Evolutionary conservation across 92 coral and sea anemone genomes (phyloP).

Genomic region (Palythoa grandis): DNA sequence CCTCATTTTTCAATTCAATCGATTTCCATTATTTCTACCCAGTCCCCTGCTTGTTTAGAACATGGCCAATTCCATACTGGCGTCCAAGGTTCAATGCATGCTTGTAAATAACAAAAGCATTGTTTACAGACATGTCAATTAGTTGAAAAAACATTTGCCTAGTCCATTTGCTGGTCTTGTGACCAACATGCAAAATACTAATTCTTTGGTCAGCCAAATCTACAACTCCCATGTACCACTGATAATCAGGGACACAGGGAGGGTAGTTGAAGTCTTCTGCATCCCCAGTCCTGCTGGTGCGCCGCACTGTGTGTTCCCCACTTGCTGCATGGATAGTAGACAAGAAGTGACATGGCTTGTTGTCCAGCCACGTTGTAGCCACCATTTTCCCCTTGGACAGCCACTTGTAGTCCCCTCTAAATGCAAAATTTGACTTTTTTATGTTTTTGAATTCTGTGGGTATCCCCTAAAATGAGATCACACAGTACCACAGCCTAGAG

Average conservation of each 20-base stretch:
- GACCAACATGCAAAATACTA: not conserved
- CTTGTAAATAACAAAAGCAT: not conserved
- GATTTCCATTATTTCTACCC: too few relatives aligned
- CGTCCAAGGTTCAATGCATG: not conserved
- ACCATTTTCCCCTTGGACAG: not conserved
- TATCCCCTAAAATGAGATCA: not conserved
- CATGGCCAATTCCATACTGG: not conserved
- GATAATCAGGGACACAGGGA: not conserved
- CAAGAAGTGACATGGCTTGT: not conserved
- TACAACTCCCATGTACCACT: not conserved
- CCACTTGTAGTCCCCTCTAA: not conserved
- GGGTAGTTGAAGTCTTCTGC: not conserved
- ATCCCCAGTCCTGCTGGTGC: conserved; percentile 2
- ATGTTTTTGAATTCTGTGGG: not conserved
- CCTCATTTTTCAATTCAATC: too few relatives aligned
- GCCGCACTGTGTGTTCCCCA: not conserved
- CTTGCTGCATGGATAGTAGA: not conserved
- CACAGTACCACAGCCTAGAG: not conserved
- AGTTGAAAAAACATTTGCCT: not conserved
- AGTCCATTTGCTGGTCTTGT: not conserved
- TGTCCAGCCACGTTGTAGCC: not conserved
- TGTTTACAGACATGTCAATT: conserved; percentile 2
- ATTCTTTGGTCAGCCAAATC: not conserved
- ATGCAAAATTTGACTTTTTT: not conserved
- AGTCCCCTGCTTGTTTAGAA: too few relatives aligned